A percentile compares a stretch with the other conserved stretches of the same genome.
phyloP scores from a whole-genome alignment of 2,797 vertebrate genomes.

The Coregonus suidteri region DNA sequence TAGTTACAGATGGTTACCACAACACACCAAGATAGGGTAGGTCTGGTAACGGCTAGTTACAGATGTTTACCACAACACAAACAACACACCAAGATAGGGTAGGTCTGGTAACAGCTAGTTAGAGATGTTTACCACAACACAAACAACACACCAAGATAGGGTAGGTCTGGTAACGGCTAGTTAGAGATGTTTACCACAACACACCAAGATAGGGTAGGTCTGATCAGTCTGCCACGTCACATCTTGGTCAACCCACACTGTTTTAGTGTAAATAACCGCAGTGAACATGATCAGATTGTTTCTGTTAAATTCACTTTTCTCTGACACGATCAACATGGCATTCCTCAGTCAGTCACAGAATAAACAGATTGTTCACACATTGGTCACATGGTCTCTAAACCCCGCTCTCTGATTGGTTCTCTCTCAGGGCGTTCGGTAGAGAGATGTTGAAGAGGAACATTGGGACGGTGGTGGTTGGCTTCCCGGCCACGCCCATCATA shows the following conservation, averaged over 20 bases:
- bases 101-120: too few species aligned
- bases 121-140: too few species aligned
- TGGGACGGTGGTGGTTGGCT: conserved; percentile 94
- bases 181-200: too few species aligned
- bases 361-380: background rate
- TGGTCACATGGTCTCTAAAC: background rate
- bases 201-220: background rate
- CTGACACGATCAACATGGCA: background rate
- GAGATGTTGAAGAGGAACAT: conserved; percentile 97
- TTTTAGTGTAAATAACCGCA: background rate
- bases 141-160: too few species aligned
- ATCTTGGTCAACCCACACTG: background rate
- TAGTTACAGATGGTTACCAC: too few species aligned
- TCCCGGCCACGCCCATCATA: conserved; percentile 96
- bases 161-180: too few species aligned
- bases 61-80: too few species aligned
- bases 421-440: conserved; percentile 87
- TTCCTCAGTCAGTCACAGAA: background rate
- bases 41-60: too few species aligned
- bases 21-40: too few species aligned
- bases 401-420: conserved; percentile 17
- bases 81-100: too few species aligned
- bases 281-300: background rate
- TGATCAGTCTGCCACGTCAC: background rate
- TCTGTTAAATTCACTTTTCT: background rate